phyloP scores from a whole-genome alignment of 2,797 vertebrate species.

The Hippopotamyrus pictus region DNA sequence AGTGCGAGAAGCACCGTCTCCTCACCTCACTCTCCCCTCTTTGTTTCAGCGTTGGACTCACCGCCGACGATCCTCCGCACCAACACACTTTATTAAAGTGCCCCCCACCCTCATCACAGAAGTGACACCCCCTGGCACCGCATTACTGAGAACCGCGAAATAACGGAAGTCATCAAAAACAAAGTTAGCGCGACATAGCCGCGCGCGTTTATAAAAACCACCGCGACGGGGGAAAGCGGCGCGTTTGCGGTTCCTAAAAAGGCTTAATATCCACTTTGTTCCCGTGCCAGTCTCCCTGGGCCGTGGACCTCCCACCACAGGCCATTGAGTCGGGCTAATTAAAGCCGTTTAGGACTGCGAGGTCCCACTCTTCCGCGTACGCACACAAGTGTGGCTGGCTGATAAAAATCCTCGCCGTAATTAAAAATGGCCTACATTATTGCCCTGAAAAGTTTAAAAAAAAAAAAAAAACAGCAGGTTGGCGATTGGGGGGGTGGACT shows the following conservation, averaged over 20 bases:
- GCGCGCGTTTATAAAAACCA: background rate
- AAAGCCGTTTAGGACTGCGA: constrained; percentile 61
- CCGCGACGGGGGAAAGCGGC: background rate
- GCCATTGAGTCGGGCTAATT: constrained; percentile 73
- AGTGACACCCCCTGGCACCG: background rate
- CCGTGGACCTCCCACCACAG: constrained; percentile 60
- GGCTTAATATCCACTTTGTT: constrained; percentile 17
- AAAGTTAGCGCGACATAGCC: background rate
- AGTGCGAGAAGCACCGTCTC: background rate
- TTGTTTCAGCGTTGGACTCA: background rate
- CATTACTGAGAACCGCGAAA: background rate
- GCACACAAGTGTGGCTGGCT: constrained; percentile 68
- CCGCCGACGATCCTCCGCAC: background rate
- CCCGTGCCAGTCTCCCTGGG: background rate
- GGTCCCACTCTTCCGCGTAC: constrained; percentile 62
- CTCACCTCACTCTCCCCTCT: background rate
- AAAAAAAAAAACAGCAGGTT: background rate
- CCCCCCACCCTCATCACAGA: background rate
- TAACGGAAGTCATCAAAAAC: constrained; percentile 9
- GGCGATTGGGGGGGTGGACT: background rate
- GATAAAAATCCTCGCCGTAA: constrained; percentile 72
- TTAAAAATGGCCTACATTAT: constrained; percentile 59
- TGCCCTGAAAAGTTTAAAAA: constrained; percentile 16
- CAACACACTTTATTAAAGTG: background rate
- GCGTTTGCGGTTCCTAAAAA: background rate